These are phyloP conservation scores for Stramonita haemastoma DNA, from an alignment of 2,888 invertebrate genomes.

Conservation along the genomic window DNA sequence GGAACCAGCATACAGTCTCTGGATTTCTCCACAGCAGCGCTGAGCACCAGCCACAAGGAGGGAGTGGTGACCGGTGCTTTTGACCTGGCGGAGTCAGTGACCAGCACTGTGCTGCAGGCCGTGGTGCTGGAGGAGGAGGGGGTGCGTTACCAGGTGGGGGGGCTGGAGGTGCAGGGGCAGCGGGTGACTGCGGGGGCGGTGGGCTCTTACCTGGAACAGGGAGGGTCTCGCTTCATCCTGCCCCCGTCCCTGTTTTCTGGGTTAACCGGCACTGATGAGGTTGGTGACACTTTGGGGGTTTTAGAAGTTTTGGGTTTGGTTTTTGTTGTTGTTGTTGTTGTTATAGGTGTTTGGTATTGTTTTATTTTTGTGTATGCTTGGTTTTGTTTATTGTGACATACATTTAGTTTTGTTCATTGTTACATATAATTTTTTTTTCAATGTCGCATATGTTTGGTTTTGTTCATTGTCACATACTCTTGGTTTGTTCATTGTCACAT, in stretches of 20 bases:
- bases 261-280: slow-evolving; percentile 43
- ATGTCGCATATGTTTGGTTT: no score
- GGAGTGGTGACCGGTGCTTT: slow-evolving; percentile 52
- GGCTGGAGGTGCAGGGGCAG: slow-evolving; percentile 47
- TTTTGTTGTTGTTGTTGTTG: background rate
- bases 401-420: no score
- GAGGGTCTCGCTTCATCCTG: slow-evolving; percentile 45
- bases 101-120: slow-evolving; percentile 54
- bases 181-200: slow-evolving; percentile 43
- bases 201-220: slow-evolving; percentile 38
- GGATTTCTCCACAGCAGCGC: slow-evolving; percentile 40
- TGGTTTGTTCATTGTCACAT: no score
- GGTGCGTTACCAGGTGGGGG: slow-evolving; percentile 46
- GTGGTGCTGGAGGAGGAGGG: slow-evolving; percentile 54
- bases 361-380: background rate
- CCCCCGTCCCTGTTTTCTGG: slow-evolving; percentile 43
- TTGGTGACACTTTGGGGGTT: slow-evolving; percentile 52
- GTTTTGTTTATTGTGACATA: background rate
- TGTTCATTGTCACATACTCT: no score
- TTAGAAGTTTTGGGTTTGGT: background rate
- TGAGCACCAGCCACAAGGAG: slow-evolving; percentile 48
- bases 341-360: background rate
- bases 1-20: slow-evolving; percentile 24
- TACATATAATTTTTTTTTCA: no score
- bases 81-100: slow-evolving; percentile 51